Conservation (phyloP, 92 coral and sea anemone genomes). For the Galaxea fascicularis region DNA sequence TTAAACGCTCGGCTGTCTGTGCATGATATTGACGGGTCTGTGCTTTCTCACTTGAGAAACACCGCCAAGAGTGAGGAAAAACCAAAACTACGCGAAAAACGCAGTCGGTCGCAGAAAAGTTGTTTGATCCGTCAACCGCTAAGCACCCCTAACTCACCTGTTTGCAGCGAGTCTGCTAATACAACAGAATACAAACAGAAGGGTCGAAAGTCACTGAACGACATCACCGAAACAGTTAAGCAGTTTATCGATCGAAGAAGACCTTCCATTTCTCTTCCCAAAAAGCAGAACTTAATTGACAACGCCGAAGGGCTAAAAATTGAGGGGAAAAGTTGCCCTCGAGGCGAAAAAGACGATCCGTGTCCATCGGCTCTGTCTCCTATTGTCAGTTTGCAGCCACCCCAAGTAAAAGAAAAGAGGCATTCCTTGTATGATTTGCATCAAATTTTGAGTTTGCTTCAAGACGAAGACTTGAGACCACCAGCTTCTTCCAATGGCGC, state of each 20-base stretch:
- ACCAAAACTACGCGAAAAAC: constrained; percentile 9
- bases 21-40: constrained; percentile 59
- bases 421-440: constrained; percentile 76
- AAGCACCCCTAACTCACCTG: constrained; percentile 71
- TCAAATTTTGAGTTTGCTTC: constrained; percentile 73
- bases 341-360: constrained; percentile 22
- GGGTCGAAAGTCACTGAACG: constrained; percentile 45
- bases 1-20: constrained; percentile 52
- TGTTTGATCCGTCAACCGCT: constrained; percentile 13
- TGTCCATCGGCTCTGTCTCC: background rate
- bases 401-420: constrained; percentile 53
- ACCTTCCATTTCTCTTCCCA: constrained; percentile 46
- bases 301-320: constrained; percentile 49
- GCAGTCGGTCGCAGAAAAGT: background rate
- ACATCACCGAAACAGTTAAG: constrained; percentile 24
- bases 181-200: constrained; percentile 7
- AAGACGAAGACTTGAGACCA: constrained; percentile 51
- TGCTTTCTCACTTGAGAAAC: constrained; percentile 1
- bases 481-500: constrained; percentile 9
- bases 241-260: constrained; percentile 47
- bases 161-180: constrained; percentile 52
- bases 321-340: constrained; percentile 76
- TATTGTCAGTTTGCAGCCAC: background rate
- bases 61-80: constrained; percentile 21
- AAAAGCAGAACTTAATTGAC: constrained; percentile 48